Conservation (phyloP, 2,888 invertebrate species). For the Zaprionus bogoriensis region DNA sequence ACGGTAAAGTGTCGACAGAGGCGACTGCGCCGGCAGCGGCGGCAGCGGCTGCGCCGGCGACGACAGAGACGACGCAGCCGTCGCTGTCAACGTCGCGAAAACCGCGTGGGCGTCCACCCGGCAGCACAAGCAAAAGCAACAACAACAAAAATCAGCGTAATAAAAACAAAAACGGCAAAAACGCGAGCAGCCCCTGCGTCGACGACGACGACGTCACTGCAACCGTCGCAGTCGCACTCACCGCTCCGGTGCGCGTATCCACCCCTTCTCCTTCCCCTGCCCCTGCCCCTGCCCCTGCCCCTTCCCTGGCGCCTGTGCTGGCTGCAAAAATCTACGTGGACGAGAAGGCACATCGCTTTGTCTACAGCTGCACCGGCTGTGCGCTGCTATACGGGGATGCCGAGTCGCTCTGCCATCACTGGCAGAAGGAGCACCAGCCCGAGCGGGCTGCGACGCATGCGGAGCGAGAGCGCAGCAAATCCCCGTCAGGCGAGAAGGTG, state of each 20-base stretch:
- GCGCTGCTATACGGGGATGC: constrained; percentile 68
- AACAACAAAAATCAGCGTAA: constrained; percentile 39
- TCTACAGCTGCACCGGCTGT: constrained; percentile 72
- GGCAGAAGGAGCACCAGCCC: constrained; percentile 61
- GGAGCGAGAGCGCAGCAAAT: constrained; percentile 21
- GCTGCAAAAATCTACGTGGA: constrained; percentile 62
- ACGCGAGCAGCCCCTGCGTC: constrained; percentile 54
- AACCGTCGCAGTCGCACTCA: constrained; percentile 3
- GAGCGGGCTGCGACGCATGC: constrained; percentile 2
- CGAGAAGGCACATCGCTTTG: constrained; percentile 63
- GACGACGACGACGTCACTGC: constrained; percentile 52
- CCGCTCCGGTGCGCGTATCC: not conserved
- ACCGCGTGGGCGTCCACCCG: constrained; percentile 64
- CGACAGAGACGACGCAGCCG: constrained; percentile 28
- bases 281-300: not conserved
- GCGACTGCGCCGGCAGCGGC: constrained; percentile 34
- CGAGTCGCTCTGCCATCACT: constrained; percentile 58
- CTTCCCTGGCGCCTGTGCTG: not conserved
- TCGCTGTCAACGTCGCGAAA: constrained; percentile 37
- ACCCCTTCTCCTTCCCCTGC: not conserved
- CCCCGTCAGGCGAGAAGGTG: constrained; percentile 12
- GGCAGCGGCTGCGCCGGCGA: constrained; percentile 17
- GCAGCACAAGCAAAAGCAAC: constrained; percentile 42
- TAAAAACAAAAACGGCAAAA: constrained; percentile 53
- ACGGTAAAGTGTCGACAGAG: constrained; percentile 35